phyloP scores from a whole-genome alignment of 2,888 invertebrate species.

The Luperina nickerlii region DNA sequence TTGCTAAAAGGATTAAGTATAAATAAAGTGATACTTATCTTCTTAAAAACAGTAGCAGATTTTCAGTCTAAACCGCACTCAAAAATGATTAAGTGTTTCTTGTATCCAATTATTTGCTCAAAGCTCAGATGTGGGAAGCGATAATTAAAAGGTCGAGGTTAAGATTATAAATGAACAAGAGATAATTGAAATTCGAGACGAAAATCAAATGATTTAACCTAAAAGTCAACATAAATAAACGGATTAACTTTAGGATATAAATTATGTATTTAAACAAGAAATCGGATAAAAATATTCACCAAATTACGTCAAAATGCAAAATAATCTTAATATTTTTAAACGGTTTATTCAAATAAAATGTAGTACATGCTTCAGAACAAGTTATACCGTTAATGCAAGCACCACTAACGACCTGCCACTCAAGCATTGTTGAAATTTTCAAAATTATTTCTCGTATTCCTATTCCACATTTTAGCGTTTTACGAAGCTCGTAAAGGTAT shows the following conservation, averaged over 20 bases:
- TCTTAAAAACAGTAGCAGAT: neutral
- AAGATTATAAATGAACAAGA: neutral
- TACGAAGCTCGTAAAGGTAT: conserved; percentile 24
- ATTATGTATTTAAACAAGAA: neutral
- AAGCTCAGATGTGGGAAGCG: neutral
- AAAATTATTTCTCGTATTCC: conserved; percentile 43
- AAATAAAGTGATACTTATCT: neutral
- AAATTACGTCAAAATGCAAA: neutral
- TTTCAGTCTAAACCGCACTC: neutral
- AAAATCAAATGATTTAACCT: neutral
- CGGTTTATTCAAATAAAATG: conserved; percentile 5
- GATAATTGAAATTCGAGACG: conserved; percentile 1
- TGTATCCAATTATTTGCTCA: conserved; percentile 13
- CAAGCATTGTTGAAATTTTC: conserved; percentile 49
- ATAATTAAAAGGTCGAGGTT: conserved; percentile 11
- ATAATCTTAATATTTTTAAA: conserved; percentile 15
- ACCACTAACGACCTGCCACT: conserved; percentile 53
- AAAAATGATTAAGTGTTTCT: conserved; percentile 9
- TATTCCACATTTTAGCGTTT: conserved; percentile 22
- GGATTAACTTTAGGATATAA: neutral
- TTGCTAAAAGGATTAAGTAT: neutral
- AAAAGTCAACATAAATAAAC: neutral
- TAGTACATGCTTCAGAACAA: conserved; percentile 23
- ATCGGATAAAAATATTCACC: neutral
- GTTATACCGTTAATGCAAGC: conserved; percentile 31